phyloP scores from a whole-genome alignment of 2,113 vertebrate genomes.

The Irena cyanogastra region DNA sequence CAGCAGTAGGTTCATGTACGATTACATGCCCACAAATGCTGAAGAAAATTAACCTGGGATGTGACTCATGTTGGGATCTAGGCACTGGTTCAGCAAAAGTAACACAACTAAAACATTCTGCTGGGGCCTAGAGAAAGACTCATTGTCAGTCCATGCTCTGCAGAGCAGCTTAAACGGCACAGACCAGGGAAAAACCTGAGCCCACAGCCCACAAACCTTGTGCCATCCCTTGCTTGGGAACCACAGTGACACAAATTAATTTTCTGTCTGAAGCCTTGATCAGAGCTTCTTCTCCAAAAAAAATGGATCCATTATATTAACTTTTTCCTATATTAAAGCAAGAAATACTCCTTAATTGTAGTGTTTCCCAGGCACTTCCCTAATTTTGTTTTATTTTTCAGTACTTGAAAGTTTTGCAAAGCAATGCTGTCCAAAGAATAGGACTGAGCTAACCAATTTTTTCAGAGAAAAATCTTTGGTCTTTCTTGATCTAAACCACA shows the following conservation, averaged over 20 bases:
- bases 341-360: not conserved
- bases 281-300: not conserved
- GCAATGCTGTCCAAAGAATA: not conserved
- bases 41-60: not conserved
- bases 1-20: not conserved
- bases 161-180: not conserved
- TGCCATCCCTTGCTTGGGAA: not conserved
- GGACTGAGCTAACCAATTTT: not conserved
- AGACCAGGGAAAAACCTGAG: not conserved
- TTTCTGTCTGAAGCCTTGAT: not conserved
- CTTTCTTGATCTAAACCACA: not conserved
- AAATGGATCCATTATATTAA: not conserved
- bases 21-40: not conserved
- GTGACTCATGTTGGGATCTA: not conserved
- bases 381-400: not conserved
- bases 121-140: not conserved
- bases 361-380: not conserved
- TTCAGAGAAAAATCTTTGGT: not conserved
- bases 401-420: not conserved
- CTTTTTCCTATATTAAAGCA: not conserved
- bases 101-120: not conserved
- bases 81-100: not conserved
- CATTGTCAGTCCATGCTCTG: not conserved
- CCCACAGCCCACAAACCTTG: fast-evolving
- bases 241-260: not conserved